Percentiles rank a stretch among this genome's conserved stretches.
phyloP scores from a whole-genome alignment of 1,140 invertebrate species.

The Philopotamus ludificatus region DNA sequence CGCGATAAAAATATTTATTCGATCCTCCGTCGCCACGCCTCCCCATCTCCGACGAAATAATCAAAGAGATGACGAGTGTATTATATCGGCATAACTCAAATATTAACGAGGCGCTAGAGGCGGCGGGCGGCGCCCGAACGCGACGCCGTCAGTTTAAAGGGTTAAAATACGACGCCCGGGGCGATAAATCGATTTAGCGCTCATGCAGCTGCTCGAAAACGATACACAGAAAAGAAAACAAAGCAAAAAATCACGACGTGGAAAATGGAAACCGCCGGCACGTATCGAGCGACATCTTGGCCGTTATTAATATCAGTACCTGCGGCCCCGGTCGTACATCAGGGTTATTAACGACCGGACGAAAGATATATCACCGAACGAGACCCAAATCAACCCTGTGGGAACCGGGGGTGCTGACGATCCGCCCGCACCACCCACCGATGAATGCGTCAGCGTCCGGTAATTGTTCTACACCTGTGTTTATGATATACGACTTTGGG shows the following conservation, averaged over 20 bases:
- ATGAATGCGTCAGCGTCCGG: too few relatives aligned
- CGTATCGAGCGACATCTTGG: not conserved
- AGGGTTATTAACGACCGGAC: conserved; percentile 33
- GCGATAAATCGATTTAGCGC: not conserved
- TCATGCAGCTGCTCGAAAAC: not conserved
- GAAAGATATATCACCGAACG: conserved; percentile 31
- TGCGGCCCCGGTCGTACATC: conserved; percentile 15
- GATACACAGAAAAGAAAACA: not conserved
- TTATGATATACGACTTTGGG: too few relatives aligned
- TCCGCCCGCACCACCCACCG: not conserved
- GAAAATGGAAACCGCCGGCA: not conserved
- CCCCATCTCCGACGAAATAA: too few relatives aligned
- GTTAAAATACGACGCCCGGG: not conserved
- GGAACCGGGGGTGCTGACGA: not conserved
- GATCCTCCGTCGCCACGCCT: too few relatives aligned
- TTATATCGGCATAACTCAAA: too few relatives aligned
- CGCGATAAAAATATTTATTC: too few relatives aligned
- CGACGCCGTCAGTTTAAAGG: not conserved
- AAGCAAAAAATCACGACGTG: not conserved
- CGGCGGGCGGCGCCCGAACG: not conserved
- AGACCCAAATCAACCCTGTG: conserved; percentile 22
- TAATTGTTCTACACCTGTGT: too few relatives aligned
- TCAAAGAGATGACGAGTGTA: too few relatives aligned
- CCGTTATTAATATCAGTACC: conserved; percentile 17
- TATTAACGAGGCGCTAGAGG: too few relatives aligned